Evolutionary conservation across 2,888 invertebrate species (phyloP), one percentile per base, ranked within the genome.

Genomic region (Tinea pellionella): DNA sequence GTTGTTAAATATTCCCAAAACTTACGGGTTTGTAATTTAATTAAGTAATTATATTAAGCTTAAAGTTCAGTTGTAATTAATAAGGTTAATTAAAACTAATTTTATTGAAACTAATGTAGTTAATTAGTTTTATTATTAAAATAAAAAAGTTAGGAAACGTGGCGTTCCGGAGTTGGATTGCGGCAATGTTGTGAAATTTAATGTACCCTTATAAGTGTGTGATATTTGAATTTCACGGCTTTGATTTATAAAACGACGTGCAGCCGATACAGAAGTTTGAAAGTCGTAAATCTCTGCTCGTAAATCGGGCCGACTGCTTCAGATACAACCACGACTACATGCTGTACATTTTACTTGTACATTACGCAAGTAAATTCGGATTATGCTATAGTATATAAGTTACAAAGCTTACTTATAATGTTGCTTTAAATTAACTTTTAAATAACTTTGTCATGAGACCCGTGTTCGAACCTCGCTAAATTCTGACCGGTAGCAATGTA

Each of bases 211-310:
- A 47, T 16, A 47, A n/a, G 47, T 47, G 47, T 47, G 41, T 41
- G 12, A n/a, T 19, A 19, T 53, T 53, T 24, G 53, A 53, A 53
- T 24, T 53, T 24, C 24, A 24, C 53, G 16, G 18, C 19, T 53
- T 53, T 53, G 53, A 53, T 53, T 53, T 53, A 53, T 53, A 53
- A 53, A 53, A 24, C 53, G 53, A 53, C 53, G 53, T 53, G 53
- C 19, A 53, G 53, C 24, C 53, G 53, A 53, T 53, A 53, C 53
- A 53, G 53, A 53, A 53, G 53, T 53, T 53, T 53, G n/a, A 47
- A 18, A 24, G 53, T 53, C 53, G 53, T 53, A 53, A 53, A 53
- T 53, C 53, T 53, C 16, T 24, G 53, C 19, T 24, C 53, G 53
- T 53, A 53, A 53, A 47, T 47, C 47, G 53, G 24, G 19, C 53